Evolutionary conservation across 2,888 invertebrate genomes (phyloP), one percentile per base, ranked within the genome.

Genomic region (Hemicrepidius hirtus): DNA sequence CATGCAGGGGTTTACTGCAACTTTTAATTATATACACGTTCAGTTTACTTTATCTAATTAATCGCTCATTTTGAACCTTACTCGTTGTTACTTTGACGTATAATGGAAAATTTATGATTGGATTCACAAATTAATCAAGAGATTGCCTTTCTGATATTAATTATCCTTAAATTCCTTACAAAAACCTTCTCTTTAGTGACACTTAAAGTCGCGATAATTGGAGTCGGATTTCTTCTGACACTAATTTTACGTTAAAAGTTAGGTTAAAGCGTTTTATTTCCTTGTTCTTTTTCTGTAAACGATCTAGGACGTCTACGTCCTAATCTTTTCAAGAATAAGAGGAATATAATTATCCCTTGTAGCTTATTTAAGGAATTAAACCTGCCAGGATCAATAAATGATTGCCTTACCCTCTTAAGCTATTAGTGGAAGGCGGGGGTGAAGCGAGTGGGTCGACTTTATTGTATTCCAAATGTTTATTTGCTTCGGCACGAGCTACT

Each of bases 51-150:
- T 21, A 68, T 71, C 68, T 63, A 75, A 73, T 73, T 75, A 73
- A 75, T 75, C 65, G 71, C 66, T 65, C 62, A 71, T 73, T 75
- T 68, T 21, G 40, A 35, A 68, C 60, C 64, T 50, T 41, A 62
- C 35, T 68, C 62, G 71, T 63, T 24, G 53, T 57, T 63, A 71
- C 66, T 74, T 75, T 75, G 74, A 75, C 71, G 73, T 70, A 73
- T 74, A 76, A 74, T 74, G 62, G 74, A 70, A 74, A 77, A 77
- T 77, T 77, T 76, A 76, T 75, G 69, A 75, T 74, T 74, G 71
- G 66, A 70, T 75, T 75, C 74, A 53, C 75, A 76, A 77, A 74
- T 76, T 75, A 75, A 68, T 69, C 63, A 53, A 66, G 64, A 55
- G 69, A 63, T 62, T 53, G 71, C 66, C 62, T 73, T 60, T 68